Conservation (phyloP, 2,888 invertebrate genomes). For the Chalcosyrphus nemorum region DNA sequence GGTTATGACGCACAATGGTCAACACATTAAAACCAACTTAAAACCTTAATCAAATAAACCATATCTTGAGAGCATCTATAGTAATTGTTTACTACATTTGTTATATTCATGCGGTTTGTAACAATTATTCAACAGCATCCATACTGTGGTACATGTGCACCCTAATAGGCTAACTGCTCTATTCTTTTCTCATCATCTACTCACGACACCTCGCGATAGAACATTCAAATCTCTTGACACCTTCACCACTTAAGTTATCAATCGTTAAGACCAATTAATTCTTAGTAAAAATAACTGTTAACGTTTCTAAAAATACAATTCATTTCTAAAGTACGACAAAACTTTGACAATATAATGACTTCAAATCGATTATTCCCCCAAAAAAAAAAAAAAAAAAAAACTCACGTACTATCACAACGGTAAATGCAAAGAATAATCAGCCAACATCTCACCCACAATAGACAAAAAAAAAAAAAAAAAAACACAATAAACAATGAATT, state of each 20-base stretch:
- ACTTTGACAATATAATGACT: conserved; percentile 7
- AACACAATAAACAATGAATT: conserved; percentile 26
- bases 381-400: neutral
- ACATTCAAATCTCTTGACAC: neutral
- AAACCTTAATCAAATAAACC: no score
- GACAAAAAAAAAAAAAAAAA: no score
- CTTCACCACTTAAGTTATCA: neutral
- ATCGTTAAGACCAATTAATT: neutral
- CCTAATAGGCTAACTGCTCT: no score
- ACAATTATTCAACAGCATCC: no score
- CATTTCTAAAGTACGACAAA: neutral
- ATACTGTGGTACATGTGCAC: no score
- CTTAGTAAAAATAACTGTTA: conserved; percentile 2
- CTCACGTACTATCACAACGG: conserved; percentile 1
- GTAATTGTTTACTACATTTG: no score
- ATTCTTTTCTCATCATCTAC: no score
- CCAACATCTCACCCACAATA: conserved; percentile 17
- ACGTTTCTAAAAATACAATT: neutral
- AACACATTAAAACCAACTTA: no score
- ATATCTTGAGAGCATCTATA: no score
- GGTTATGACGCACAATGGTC: no score
- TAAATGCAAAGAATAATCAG: neutral
- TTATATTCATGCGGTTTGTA: no score
- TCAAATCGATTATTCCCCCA: conserved; percentile 3
- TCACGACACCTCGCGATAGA: no score